Conservation (phyloP, 2,797 vertebrate species). For the Poecilia wingei region DNA sequence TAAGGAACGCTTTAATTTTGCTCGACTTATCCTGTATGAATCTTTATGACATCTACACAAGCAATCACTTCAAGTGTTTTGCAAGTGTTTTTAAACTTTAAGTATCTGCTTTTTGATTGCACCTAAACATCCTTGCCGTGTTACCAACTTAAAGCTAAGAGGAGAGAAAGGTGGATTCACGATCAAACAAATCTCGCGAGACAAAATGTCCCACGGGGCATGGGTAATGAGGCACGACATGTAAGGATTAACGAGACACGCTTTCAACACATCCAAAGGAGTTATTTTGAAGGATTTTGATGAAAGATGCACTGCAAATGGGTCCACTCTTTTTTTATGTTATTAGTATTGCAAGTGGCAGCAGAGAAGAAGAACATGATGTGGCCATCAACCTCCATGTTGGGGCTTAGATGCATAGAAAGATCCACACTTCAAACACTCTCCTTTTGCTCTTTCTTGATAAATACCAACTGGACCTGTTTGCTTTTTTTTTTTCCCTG, state of each 20-base stretch:
- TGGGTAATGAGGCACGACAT: neutral
- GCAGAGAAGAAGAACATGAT: neutral
- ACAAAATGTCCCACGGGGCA: neutral
- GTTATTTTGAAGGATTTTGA: neutral
- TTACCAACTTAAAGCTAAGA: neutral
- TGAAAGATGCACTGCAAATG: neutral
- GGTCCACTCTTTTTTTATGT: constrained; percentile 1
- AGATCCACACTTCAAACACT: neutral
- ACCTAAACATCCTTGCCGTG: neutral
- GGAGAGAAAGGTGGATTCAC: neutral
- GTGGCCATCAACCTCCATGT: neutral
- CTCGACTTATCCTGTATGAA: neutral
- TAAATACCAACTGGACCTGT: neutral
- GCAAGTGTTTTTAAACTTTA: neutral
- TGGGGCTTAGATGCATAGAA: neutral
- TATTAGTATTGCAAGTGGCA: neutral
- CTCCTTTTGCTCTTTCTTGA: neutral
- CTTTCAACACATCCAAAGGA: neutral
- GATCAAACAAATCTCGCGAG: neutral
- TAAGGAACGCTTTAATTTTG: neutral
- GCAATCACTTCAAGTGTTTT: neutral
- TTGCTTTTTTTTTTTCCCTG: neutral
- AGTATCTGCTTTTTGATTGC: neutral
- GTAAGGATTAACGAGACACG: neutral
- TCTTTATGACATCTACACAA: neutral